Conservation (phyloP, 2,888 invertebrate species). For the Phaonia tiefii region DNA sequence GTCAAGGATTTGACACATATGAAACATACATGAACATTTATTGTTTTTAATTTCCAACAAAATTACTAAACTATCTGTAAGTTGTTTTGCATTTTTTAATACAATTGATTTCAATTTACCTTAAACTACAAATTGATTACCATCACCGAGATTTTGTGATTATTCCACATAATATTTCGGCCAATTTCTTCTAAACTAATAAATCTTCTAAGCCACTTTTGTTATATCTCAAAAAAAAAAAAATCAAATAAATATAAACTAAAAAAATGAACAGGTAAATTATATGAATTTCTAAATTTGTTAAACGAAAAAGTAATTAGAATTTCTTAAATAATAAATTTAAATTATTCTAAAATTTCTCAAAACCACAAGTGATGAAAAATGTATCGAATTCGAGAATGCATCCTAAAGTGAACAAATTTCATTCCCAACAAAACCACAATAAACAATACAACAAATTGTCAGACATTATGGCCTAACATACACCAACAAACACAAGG, state of each 20-base stretch:
- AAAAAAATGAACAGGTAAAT: constrained; percentile 16
- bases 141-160: too few species aligned
- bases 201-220: too few species aligned
- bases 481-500: background rate
- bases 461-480: constrained; percentile 20
- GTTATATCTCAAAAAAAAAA: too few species aligned
- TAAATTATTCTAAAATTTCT: background rate
- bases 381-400: constrained; percentile 16
- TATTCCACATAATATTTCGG: too few species aligned
- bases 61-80: too few species aligned
- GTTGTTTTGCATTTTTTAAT: too few species aligned
- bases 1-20: too few species aligned
- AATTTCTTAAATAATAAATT: background rate
- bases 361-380: constrained; percentile 34
- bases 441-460: constrained; percentile 37
- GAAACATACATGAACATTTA: too few species aligned
- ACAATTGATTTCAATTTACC: too few species aligned
- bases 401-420: constrained; percentile 1
- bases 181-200: too few species aligned
- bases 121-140: too few species aligned
- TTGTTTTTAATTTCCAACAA: too few species aligned
- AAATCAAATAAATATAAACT: background rate
- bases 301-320: constrained; percentile 34
- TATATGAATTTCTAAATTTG: constrained; percentile 26
- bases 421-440: constrained; percentile 38